These are phyloP conservation scores for Sylvietta virens DNA, from an alignment of 2,113 vertebrate species.

Conservation along the genomic window DNA sequence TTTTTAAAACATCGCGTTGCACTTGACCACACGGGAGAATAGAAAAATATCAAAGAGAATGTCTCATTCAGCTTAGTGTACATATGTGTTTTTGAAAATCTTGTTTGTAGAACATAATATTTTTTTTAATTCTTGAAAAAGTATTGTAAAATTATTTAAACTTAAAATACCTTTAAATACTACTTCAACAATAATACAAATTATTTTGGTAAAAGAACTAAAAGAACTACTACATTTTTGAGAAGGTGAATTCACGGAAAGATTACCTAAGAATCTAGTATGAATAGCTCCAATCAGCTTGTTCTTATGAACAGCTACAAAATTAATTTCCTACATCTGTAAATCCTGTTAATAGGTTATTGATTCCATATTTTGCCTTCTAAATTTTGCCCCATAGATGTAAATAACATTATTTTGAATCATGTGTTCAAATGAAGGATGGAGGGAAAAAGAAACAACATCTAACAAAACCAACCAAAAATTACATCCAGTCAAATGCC, in stretches of 20 bases:
- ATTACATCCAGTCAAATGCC: background rate
- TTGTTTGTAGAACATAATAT: background rate
- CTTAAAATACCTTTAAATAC: background rate
- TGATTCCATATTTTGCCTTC: background rate
- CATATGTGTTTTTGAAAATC: background rate
- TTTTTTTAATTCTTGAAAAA: background rate
- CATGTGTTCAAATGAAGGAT: background rate
- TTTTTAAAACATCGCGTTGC: background rate
- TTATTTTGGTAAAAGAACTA: background rate
- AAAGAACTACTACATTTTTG: background rate
- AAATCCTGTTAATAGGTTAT: constrained; percentile 15
- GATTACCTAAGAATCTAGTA: background rate
- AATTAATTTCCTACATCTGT: background rate
- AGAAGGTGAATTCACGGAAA: background rate
- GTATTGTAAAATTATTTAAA: background rate
- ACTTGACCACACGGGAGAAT: accelerated
- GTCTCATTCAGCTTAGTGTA: background rate
- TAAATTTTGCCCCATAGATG: background rate
- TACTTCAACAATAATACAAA: background rate
- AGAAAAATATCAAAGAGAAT: background rate
- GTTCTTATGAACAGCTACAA: background rate
- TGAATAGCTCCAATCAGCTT: background rate
- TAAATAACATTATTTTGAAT: background rate
- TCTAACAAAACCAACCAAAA: background rate
- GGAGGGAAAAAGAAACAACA: background rate